A percentile compares a stretch with the other conserved stretches of the same genome.
phyloP scores from a whole-genome alignment of 2,113 vertebrate species.

The Mystacornis crossleyi region DNA sequence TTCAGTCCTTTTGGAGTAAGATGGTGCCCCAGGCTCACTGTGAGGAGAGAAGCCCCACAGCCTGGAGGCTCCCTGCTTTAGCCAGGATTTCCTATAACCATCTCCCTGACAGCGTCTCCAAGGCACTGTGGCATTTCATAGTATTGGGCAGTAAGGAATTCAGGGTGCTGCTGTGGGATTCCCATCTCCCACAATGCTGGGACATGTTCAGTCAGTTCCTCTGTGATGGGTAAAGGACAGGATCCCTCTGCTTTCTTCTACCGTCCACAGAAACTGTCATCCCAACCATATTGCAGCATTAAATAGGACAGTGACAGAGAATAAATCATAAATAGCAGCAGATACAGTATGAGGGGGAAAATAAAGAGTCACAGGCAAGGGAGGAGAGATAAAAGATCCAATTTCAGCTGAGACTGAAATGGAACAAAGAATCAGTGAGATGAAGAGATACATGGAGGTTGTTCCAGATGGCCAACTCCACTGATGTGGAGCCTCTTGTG shows the following conservation, averaged over 20 bases:
- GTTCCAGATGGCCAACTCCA: not conserved
- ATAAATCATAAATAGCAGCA: constrained; percentile 39
- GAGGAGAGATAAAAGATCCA: not conserved
- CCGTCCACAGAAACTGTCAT: not conserved
- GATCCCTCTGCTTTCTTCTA: not conserved
- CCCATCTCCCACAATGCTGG: not conserved
- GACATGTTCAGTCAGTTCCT: not conserved
- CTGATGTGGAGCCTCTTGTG: not conserved
- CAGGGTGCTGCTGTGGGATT: not conserved
- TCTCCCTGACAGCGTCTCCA: not conserved
- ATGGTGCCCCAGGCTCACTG: not conserved
- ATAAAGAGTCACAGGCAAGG: not conserved
- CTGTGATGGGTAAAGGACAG: not conserved
- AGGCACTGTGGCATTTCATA: not conserved
- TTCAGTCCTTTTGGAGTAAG: not conserved
- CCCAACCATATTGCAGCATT: not conserved
- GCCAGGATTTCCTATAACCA: not conserved
- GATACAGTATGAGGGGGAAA: not conserved
- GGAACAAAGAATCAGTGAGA: not conserved
- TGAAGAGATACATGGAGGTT: not conserved
- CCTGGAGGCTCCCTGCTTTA: not conserved
- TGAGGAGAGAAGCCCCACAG: accelerated
- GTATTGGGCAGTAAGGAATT: not conserved
- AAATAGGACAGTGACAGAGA: not conserved
- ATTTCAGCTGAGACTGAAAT: constrained; percentile 23